Evolutionary conservation across 2,113 vertebrate species (phyloP), one percentile per base, ranked within the genome.

Genomic region (Amphiprion ocellaris): DNA sequence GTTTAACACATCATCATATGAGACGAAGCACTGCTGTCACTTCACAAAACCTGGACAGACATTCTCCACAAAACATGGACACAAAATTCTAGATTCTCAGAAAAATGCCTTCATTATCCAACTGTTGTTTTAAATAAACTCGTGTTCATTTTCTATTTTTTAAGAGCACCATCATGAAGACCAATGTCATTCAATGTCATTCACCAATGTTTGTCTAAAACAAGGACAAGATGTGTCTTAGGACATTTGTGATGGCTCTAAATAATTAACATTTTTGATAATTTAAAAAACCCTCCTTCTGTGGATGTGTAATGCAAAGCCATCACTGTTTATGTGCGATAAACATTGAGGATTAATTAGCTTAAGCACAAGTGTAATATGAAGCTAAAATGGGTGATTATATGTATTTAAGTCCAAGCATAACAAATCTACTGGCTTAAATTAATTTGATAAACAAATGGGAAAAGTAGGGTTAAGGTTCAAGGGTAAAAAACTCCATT

Each of bases 391-490:
- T 87, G 77, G 81, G 81, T 82, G 85, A 92, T 93, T 87, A 92
- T 92, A 78, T 93, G 87, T 91, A 79, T 91, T 93, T 92, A 93
- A 91, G 80, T 74, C 66, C 46, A 88, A 60, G 80, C 83, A 88
- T 81, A 85, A 90, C 87, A 91, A 81, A 90, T 90, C 85, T 77
- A 79, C 74, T 64, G 86, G 88, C 79, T 91, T 84, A 87, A 88
- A 92, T 92, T 92, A 93, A 92, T 93, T 92, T 89, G 87, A 91
- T 90, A 92, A 94, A 94, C 89, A 92, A 92, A 85, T 76, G 84
- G 78, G 69, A 81, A 89, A 93, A 87, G 76, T 66, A 69, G 86
- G 87, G 88, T 86, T 83, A 87, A 62, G 76, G 87, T 90, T 92
- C 85, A 91, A 91, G 89, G 88, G 85, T 84, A 90, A 83, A 89